Base-by-base conservation (phyloP, 2,797 vertebrate species). In the Orientallactaga sibirica region DNA sequence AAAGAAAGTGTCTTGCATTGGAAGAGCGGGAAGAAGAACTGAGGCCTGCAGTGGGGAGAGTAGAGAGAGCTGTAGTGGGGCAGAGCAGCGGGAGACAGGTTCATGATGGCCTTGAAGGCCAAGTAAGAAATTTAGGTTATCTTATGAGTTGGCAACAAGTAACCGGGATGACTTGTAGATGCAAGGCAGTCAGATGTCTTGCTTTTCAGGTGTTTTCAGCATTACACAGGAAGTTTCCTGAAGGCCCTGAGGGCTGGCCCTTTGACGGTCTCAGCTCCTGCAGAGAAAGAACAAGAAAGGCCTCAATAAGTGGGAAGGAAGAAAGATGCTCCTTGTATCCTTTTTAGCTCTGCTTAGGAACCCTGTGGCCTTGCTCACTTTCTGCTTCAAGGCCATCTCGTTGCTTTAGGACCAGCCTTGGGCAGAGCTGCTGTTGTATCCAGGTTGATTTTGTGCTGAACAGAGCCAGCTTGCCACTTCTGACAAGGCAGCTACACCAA, bases 211-310 rank as follows among this genome's bases (percentile, higher is more conserved):
- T 52, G 29, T 77, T 48, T 81, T 93, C 87, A 66, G 29, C 29
- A 86, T 73, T 66, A 79, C 87, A 81, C 61, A 55, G 29, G 43
- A 37, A n/a, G 11, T 83, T 95, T 90, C 29, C 79, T 79, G 75
- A 87, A 67, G 52, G 19, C 43, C 25, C 52, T 62, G 16, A 64
- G 25, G 79, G 67, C 55, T 95, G 58, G 41, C 75, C 75, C 43
- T 84, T 79, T 94, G 70, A 24, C 22, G 58, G 88, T 76, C 14
- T 93, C 37, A 83, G 64, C 41, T 88, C 68, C 62, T 84, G 41
- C 48, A 41, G 41, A 86, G 75, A 90, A 83, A 64, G 55, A 11
- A 19, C 15, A 4, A 5, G 58, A 80, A 90, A 82, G 77, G 14
- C 48, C 16, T 84, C 7, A 16, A 43, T 95, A 70, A 86, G 81